phyloP scores from a whole-genome alignment of 1,140 invertebrate species.

The Psilanteris sp. region DNA sequence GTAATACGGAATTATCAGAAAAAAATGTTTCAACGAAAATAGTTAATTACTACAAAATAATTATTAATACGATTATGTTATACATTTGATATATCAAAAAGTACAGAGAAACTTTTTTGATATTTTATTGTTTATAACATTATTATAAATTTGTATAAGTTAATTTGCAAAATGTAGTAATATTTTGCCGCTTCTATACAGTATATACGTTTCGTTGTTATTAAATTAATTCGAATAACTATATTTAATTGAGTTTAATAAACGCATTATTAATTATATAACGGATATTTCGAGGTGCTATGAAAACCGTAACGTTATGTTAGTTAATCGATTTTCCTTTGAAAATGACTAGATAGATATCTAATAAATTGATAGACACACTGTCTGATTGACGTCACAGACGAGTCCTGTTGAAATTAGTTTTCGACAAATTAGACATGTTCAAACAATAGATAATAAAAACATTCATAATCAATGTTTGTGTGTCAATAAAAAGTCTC shows the following conservation, averaged over 20 bases:
- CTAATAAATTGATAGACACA: conserved; percentile 51
- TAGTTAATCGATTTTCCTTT: conserved; percentile 48
- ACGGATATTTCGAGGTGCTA: conserved; percentile 39
- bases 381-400: conserved; percentile 46
- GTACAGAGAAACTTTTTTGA: too few species aligned
- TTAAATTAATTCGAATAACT: conserved; percentile 53
- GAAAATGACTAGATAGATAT: conserved; percentile 51
- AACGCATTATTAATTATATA: conserved; percentile 43
- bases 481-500: not conserved
- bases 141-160: too few species aligned
- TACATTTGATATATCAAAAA: too few species aligned
- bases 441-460: conserved; percentile 22
- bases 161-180: too few species aligned
- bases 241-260: conserved; percentile 41
- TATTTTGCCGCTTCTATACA: too few species aligned
- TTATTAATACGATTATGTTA: too few species aligned
- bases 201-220: conserved; percentile 13
- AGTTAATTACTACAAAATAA: too few species aligned
- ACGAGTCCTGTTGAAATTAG: conserved; percentile 39
- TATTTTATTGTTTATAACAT: too few species aligned
- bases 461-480: conserved; percentile 24
- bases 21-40: too few species aligned
- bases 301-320: conserved; percentile 38
- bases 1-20: too few species aligned
- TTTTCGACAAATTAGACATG: conserved; percentile 32